Base-by-base conservation (phyloP, 2,888 invertebrate species). In the Helicoverpa assulta region DNA sequence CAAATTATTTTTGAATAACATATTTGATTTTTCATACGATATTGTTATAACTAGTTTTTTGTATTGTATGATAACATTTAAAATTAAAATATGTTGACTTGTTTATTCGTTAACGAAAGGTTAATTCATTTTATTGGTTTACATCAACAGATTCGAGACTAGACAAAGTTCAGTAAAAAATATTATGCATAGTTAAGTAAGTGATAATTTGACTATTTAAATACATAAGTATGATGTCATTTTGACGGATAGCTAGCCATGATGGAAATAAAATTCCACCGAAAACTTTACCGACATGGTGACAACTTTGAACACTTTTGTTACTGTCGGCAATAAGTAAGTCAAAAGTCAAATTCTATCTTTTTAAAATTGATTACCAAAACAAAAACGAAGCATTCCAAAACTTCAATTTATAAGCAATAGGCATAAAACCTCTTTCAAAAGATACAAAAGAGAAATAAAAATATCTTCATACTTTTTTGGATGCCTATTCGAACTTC, bases 1-100 rank as follows among this genome's bases (percentile, higher is more conserved):
- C 2, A 12, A 40, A 40, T 40, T 14, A 14, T 14, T 4, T 40
- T 40, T 14, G 40, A 40, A 40, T 40, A 40, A 40, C 40, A 40
- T 14, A 40, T 40, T 40, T 4, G 54, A 76, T 60, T 60, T 56
- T 33, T 69, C 37, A 55, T 37, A 7, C 12, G 76, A 68, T 72
- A 52, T 19, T 12, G 0, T n/a, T 56, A 57, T 51, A 26, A 2
- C 33, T 14, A 4, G n/a, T 52, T 21, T 33, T 21, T 56, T 43
- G 33, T 73, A 18, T n/a, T 18, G 2, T 5, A 7, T 6, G 52
- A 73, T 70, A 73, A 73, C 16, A 18, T 29, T 57, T 47, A 6
- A 19, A 47, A 40, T 10, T 40, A 10, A 33, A 26, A 33, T 33
- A 33, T 43, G 14, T 4, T 14, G 8, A 14, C 14, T 43, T 43